Percentiles rank a stretch among this genome's conserved stretches.
These are phyloP conservation scores for Perca fluviatilis DNA, from an alignment of 2,113 vertebrate genomes.

Conservation along the genomic window DNA sequence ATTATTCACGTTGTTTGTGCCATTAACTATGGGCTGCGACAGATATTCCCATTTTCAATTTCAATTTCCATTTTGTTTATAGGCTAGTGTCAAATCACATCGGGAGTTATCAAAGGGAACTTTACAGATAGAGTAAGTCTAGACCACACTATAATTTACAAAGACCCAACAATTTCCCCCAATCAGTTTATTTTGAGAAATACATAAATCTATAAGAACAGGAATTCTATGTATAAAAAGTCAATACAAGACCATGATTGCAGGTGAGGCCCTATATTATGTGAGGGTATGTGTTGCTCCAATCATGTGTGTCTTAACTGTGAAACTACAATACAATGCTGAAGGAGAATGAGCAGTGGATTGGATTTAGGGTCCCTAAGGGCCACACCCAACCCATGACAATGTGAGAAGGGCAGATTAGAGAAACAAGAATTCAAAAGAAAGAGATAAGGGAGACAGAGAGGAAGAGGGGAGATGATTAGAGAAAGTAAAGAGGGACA, in stretches of 20 bases:
- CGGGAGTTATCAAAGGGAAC: too few species aligned
- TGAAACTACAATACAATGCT: not conserved
- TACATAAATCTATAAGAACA: not conserved
- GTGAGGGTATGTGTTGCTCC: constrained; percentile 3
- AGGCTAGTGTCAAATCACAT: too few species aligned
- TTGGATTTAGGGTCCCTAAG: constrained; percentile 25
- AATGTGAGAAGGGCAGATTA: constrained; percentile 28
- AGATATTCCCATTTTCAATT: too few species aligned
- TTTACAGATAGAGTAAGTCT: too few species aligned
- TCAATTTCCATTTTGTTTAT: too few species aligned
- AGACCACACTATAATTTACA: too few species aligned
- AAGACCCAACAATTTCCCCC: too few species aligned
- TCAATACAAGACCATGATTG: not conserved
- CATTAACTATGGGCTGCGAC: too few species aligned
- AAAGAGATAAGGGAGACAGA: not conserved
- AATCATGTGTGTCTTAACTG: not conserved
- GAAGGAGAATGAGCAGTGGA: constrained; percentile 11
- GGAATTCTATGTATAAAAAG: not conserved
- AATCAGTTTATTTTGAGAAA: not conserved
- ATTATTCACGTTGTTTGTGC: too few species aligned
- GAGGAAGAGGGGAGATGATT: not conserved
- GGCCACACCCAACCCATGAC: constrained; percentile 7
- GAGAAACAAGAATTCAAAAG: constrained; percentile 3
- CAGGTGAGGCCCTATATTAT: not conserved
- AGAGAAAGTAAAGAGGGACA: not conserved